phyloP scores from a whole-genome alignment of 2,797 vertebrate genomes.

The Tauraco hartlaubi region DNA sequence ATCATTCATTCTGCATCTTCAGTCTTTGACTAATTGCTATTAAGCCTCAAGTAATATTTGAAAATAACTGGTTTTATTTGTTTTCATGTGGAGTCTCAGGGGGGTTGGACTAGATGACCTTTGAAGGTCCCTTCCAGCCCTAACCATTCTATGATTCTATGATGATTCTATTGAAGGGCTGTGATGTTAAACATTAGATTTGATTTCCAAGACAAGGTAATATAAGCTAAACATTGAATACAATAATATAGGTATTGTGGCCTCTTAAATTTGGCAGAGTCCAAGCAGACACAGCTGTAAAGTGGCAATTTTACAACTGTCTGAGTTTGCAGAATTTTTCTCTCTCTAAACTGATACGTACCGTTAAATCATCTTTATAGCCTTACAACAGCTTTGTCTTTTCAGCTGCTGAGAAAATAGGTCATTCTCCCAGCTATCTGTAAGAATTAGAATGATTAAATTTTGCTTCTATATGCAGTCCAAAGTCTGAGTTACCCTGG shows the following conservation, averaged over 20 bases:
- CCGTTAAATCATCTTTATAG: slow-evolving; percentile 57
- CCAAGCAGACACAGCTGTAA: slow-evolving; percentile 39
- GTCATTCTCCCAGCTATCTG: background rate
- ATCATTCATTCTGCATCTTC: background rate
- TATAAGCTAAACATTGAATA: background rate
- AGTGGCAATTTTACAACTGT: slow-evolving; percentile 61
- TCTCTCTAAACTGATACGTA: slow-evolving; percentile 19
- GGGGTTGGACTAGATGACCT: too few relatives aligned
- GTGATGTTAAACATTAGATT: background rate
- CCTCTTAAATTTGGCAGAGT: slow-evolving; percentile 28
- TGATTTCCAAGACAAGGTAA: slow-evolving; percentile 14
- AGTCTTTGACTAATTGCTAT: background rate
- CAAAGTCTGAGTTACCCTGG: background rate
- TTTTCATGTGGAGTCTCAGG: background rate
- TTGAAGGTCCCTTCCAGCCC: too few relatives aligned
- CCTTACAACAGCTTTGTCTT: slow-evolving; percentile 47
- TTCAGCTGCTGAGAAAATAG: slow-evolving; percentile 35
- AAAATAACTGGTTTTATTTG: background rate
- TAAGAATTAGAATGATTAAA: slow-evolving; percentile 31
- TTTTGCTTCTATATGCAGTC: background rate
- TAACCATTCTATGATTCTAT: too few relatives aligned
- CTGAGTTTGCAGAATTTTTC: slow-evolving; percentile 60
- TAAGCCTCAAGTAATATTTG: background rate
- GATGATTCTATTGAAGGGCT: slow-evolving; percentile 5
- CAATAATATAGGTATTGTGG: background rate